phyloP scores from a whole-genome alignment of 2,113 vertebrate genomes.

The Lampris incognitus region DNA sequence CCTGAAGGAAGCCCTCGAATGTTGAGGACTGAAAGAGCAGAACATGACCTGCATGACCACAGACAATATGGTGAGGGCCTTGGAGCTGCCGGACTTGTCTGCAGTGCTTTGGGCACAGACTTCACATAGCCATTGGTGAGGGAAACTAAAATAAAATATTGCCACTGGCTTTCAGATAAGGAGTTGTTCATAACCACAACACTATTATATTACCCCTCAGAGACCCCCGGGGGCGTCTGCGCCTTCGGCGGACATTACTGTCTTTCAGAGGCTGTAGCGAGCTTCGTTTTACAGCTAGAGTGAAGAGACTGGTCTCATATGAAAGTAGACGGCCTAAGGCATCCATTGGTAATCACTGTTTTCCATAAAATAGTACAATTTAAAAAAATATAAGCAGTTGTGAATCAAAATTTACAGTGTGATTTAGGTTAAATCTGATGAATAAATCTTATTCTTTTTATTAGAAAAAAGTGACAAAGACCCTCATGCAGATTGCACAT shows the following conservation, averaged over 20 bases:
- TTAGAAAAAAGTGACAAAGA: constrained; percentile 27
- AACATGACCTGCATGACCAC: no score
- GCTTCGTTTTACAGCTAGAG: no score
- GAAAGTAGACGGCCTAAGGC: no score
- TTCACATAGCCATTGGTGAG: constrained; percentile 13
- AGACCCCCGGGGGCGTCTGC: no score
- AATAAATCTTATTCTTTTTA: not conserved
- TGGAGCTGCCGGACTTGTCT: not conserved
- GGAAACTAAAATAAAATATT: not conserved
- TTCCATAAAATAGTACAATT: not conserved
- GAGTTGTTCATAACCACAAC: no score
- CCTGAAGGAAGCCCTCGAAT: no score
- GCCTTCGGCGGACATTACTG: no score
- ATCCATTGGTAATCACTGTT: not conserved
- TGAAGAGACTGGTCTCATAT: no score
- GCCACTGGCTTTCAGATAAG: no score
- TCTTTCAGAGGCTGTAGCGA: no score
- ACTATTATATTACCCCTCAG: no score
- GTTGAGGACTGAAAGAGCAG: no score
- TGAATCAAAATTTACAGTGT: not conserved
- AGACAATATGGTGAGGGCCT: not conserved
- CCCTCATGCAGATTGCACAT: constrained; percentile 13
- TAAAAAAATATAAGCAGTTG: not conserved
- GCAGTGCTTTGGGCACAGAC: constrained; percentile 25
- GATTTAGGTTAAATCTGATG: constrained; percentile 5